Evolutionary conservation across 2,888 invertebrate genomes (phyloP).

Genomic region (Ochropacha duplaris): DNA sequence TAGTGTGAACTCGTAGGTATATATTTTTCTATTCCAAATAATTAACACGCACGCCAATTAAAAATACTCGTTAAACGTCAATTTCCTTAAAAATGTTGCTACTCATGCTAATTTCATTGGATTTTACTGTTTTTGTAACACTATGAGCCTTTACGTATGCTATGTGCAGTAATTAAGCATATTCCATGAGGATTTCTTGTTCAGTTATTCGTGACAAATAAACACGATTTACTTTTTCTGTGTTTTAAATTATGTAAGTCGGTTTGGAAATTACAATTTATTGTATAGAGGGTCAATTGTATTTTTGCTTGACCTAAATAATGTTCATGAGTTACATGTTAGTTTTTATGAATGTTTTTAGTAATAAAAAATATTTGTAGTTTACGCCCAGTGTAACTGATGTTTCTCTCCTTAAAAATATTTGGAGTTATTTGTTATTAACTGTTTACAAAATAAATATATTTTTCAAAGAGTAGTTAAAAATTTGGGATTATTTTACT

Average conservation of each 20-base stretch:
- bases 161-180: not conserved
- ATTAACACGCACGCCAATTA: conserved; percentile 5
- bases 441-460: too few species aligned
- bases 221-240: not conserved
- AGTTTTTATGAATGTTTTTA: not conserved
- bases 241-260: not conserved
- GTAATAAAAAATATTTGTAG: too few species aligned
- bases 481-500: too few species aligned
- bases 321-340: not conserved
- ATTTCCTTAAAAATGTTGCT: conserved; percentile 5
- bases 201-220: not conserved
- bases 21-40: not conserved
- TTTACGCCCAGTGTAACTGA: too few species aligned
- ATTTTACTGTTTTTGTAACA: conserved; percentile 3
- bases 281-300: too few species aligned
- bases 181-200: not conserved
- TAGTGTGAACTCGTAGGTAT: not conserved
- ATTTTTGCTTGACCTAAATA: not conserved
- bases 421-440: too few species aligned
- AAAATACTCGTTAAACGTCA: conserved; percentile 4
- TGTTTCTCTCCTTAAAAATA: too few species aligned
- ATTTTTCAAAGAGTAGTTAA: too few species aligned
- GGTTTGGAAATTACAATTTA: too few species aligned
- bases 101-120: conserved; percentile 2
- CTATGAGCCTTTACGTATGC: not conserved